Evolutionary conservation across 2,888 invertebrate genomes (phyloP), one percentile per base, ranked within the genome.

Genomic region (Tridacna gigas): DNA sequence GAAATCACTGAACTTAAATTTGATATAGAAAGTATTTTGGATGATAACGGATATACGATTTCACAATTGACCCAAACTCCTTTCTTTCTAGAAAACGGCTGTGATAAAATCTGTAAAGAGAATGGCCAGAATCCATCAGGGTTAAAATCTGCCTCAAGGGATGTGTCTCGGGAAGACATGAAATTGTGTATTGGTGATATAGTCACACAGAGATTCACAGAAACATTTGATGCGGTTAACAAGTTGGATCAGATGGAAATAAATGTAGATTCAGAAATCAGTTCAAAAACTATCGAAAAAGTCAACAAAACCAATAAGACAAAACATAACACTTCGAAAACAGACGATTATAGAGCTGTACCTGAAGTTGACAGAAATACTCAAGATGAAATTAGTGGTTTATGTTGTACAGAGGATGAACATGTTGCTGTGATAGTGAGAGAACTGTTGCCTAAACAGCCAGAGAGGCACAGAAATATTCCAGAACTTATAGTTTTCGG

Each of bases 391-490:
- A n/a, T 22, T 4, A 63, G n/a, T 26, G 37, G n/a, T 47, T 71
- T 71, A 51, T 71, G 22, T 7, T 13, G 22, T 12, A 51, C 71
- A 47, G 71, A 47, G n/a, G 25, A 79, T 7, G 83, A 86, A 18
- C 73, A 86, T 22, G 75, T 85, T 61, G 80, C 84, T n/a, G 71
- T 91, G 0, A 73, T 91, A 25, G 60, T 90, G 5, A 77, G 92
- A 60, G 90, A 92, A 61, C 56, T 93, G 69, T 80, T 91, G 0
- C 91, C 91, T 28, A 93, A 91, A 82, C 88, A 90, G 61, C 82
- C 88, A 25, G 90, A 91, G n/a, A 80, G 86, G 37, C 89, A 90
- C 66, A 86, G 82, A 25, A 89, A 80, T 37, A 82, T 90, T 20
- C 80, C 89, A 20, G 92, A 91, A 83, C 81, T 90, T n/a, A 80